These are phyloP conservation scores for Drosophila asahinai DNA, from an alignment of 1,140 invertebrate genomes.

Conservation along the genomic window DNA sequence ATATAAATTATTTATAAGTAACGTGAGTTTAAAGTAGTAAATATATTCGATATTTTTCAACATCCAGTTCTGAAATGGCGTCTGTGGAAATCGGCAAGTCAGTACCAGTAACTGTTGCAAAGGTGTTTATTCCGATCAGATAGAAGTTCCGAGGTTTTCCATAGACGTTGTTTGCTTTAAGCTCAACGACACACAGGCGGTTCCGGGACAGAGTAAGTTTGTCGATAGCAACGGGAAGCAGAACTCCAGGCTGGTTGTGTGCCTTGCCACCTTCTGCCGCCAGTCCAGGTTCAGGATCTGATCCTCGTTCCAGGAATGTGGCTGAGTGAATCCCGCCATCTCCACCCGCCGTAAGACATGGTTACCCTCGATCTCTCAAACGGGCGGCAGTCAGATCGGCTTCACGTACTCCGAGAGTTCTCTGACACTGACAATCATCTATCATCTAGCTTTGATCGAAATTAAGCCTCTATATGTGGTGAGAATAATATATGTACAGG, in stretches of 20 bases:
- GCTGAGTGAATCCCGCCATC: constrained; percentile 2
- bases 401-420: constrained; percentile 5
- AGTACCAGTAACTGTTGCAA: background rate
- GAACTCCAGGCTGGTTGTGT: constrained; percentile 12
- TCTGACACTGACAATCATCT: background rate
- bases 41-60: constrained; percentile 1
- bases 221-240: background rate
- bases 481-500: background rate
- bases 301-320: background rate
- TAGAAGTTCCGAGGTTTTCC: constrained; percentile 12
- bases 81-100: background rate
- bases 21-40: no score
- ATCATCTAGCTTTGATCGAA: background rate
- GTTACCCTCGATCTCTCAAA: background rate
- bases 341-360: constrained; percentile 18
- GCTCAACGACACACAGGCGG: constrained; percentile 16
- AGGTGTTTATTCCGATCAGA: constrained; percentile 16
- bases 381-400: constrained; percentile 24
- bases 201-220: background rate
- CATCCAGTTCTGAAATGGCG: constrained; percentile 30
- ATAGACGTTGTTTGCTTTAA: background rate
- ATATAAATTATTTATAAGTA: no score
- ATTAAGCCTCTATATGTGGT: background rate
- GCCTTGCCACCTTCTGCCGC: constrained; percentile 7
- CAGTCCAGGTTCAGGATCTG: background rate